Base-by-base conservation (phyloP, 2,797 vertebrate species). In the Schizothorax lantsangensis region DNA sequence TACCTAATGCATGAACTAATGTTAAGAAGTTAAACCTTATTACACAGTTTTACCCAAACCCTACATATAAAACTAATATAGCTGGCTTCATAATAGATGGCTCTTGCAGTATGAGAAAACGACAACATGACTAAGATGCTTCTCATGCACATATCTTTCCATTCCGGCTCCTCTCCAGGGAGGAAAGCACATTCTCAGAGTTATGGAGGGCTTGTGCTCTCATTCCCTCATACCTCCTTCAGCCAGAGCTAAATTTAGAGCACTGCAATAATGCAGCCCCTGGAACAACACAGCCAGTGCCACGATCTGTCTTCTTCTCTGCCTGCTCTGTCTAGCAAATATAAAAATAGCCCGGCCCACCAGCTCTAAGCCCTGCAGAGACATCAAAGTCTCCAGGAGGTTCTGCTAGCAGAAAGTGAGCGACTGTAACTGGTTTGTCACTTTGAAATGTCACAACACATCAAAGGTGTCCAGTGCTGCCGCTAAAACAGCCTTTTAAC, bases 161-260 rank as follows among this genome's bases (percentile, higher is more conserved):
- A 45, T 71, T 85, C 64, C 38, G 11, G 66, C 52, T 69, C 74
- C 33, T 79, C 84, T 85, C 84, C 38, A 43, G 64, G 84, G 84
- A 85, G 26, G 38, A 85, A 85, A 45, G 78, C 47, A 72, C 74
- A 85, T 79, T 79, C 84, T 79, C 49, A 59, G 77, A 79, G 66
- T 79, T 79, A 72, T 85, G 79, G 57, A 83, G 49, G 66, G 49
- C 66, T 79, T 79, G 75, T 83, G 83, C 81, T 83, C 80, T 83
- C 45, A 73, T 83, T 82, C 73, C 74, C 72, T 82, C 80, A 68
- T 52, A 72, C 75, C 59, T 84, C 68, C 83, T 83, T 81, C 36
- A 79, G 79, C 47, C 57, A 68, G 49, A 2, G 5, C 83, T 90
- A 90, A 88, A 87, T 86, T 82, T 86, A 88, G 83, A 84, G 74